These are phyloP conservation scores for Tylochromis polylepis DNA, from an alignment of 2,113 vertebrate species.

Conservation along the genomic window DNA sequence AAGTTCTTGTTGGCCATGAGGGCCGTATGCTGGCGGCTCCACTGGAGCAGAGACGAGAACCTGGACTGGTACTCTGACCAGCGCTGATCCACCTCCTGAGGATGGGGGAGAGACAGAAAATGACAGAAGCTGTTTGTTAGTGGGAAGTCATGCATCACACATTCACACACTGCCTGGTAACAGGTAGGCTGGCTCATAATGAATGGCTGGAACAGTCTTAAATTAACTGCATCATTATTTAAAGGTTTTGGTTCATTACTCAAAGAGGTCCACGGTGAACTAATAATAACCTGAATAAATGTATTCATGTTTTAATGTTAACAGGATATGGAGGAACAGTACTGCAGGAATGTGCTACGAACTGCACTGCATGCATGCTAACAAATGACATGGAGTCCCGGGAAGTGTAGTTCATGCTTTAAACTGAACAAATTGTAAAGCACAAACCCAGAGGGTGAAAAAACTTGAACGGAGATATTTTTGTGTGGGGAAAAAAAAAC, in stretches of 20 bases:
- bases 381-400: neutral
- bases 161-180: neutral
- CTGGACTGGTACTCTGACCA: slow-evolving; percentile 93
- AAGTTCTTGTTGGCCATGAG: slow-evolving; percentile 95
- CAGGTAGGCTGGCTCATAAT: neutral
- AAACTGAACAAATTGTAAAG: neutral
- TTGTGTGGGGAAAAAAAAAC: neutral
- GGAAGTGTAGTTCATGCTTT: neutral
- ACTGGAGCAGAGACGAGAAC: slow-evolving; percentile 88
- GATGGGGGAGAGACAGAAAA: neutral
- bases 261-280: neutral
- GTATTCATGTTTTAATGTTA: neutral
- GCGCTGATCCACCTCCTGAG: slow-evolving; percentile 89
- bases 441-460: neutral
- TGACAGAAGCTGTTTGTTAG: neutral
- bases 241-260: neutral
- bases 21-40: slow-evolving; percentile 91
- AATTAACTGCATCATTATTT: neutral
- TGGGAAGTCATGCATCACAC: neutral
- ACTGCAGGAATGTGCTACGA: accelerated
- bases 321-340: neutral
- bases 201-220: neutral
- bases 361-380: neutral
- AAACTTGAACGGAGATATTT: neutral
- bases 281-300: neutral